phyloP scores from a whole-genome alignment of 30 jellyfish, hydroid and myxozoan species.

The Aurelia sp. region DNA sequence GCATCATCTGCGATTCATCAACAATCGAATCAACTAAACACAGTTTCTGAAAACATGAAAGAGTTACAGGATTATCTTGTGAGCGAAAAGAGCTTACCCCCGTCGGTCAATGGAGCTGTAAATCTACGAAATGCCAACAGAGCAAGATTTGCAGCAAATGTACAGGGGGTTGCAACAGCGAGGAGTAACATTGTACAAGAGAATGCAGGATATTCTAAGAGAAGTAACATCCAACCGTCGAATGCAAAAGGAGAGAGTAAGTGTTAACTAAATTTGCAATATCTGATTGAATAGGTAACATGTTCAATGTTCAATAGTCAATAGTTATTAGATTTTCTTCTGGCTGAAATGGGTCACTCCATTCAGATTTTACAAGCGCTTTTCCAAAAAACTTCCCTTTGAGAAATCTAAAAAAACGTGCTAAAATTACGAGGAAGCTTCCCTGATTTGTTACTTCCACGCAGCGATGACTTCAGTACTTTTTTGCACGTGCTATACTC shows the following conservation, averaged over 20 bases:
- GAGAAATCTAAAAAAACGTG: no score
- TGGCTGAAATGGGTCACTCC: no score
- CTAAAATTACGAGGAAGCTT: no score
- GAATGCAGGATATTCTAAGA: conserved; percentile 8
- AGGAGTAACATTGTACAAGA: not conserved
- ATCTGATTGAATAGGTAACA: not conserved
- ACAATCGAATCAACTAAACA: not conserved
- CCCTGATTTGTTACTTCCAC: no score
- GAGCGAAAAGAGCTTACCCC: conserved; percentile 51
- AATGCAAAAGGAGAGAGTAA: conserved; percentile 9
- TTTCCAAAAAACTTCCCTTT: no score
- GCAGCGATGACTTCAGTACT: no score
- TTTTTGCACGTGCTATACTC: no score
- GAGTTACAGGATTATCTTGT: conserved; percentile 51
- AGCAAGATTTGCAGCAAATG: not conserved
- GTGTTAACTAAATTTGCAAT: not conserved
- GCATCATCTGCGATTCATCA: not conserved
- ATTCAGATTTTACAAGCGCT: no score
- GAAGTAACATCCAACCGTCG: no score
- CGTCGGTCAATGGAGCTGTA: conserved; percentile 13
- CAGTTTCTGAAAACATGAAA: conserved; percentile 29
- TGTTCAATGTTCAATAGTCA: no score
- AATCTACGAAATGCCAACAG: conserved; percentile 6
- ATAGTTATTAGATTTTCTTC: no score
- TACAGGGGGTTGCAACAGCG: conserved; percentile 13